Evolutionary conservation across 2,797 vertebrate species (phyloP).

Genomic region (Hyperoplus immaculatus): DNA sequence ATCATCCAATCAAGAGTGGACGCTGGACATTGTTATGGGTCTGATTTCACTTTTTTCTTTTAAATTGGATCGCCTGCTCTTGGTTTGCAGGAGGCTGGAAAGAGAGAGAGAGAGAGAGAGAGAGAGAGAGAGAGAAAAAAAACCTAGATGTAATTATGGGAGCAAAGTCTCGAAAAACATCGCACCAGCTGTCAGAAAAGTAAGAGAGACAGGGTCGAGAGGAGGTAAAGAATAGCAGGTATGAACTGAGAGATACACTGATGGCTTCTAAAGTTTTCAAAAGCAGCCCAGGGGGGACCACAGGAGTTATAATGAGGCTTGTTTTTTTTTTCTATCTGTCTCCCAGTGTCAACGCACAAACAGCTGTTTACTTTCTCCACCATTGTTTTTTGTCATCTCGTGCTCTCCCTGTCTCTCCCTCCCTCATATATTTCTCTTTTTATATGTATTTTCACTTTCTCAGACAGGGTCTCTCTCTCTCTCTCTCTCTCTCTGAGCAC

Average conservation of each 20-base stretch:
- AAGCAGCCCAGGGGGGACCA: constrained; percentile 53
- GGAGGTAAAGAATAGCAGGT: constrained; percentile 28
- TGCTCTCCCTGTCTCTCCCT: not conserved
- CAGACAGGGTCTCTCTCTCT: not conserved
- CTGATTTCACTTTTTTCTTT: constrained; percentile 29
- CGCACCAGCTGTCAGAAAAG: constrained; percentile 36
- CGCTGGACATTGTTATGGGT: constrained; percentile 36
- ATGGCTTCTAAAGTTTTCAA: constrained; percentile 38
- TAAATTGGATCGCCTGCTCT: constrained; percentile 51
- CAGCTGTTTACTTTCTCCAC: constrained; percentile 48
- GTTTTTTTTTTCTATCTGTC: constrained; percentile 45
- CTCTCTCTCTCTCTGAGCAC: constrained; percentile 17
- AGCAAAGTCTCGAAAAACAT: constrained; percentile 21
- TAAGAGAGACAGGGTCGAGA: constrained; percentile 9
- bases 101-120: constrained; percentile 40
- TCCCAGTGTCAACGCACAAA: constrained; percentile 44
- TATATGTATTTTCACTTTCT: constrained; percentile 31
- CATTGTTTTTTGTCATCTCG: constrained; percentile 36
- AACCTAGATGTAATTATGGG: constrained; percentile 44
- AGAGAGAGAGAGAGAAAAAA: constrained; percentile 24
- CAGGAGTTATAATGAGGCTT: constrained; percentile 54
- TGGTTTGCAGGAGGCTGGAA: constrained; percentile 36
- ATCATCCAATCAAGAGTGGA: constrained; percentile 23
- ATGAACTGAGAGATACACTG: constrained; percentile 48
- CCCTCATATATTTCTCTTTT: not conserved